phyloP scores from a whole-genome alignment of 2,113 vertebrate genomes.

The Neolamprologus hecqui region DNA sequence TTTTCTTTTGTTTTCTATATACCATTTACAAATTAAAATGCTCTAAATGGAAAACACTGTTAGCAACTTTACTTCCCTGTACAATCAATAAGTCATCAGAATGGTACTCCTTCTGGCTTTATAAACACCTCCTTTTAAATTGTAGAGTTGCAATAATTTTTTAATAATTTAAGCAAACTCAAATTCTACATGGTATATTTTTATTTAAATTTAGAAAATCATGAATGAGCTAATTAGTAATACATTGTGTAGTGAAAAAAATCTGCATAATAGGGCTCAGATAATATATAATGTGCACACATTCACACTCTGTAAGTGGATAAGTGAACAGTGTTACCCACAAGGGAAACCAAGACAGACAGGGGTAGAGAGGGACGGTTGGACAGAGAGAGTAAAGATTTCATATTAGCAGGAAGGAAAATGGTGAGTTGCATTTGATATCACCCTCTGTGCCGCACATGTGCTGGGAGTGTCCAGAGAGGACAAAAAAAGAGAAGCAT shows the following conservation, averaged over 20 bases:
- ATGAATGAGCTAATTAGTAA: not conserved
- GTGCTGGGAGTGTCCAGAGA: constrained; percentile 61
- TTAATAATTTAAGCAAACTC: not conserved
- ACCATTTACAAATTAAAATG: not conserved
- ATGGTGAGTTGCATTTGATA: constrained; percentile 73
- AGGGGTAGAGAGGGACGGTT: not conserved
- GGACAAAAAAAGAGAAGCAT: constrained; percentile 35
- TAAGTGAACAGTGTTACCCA: not conserved
- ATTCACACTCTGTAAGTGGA: not conserved
- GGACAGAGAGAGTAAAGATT: constrained; percentile 6
- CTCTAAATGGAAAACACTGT: not conserved
- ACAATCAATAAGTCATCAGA: not conserved
- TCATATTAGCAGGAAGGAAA: not conserved
- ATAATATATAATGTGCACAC: not conserved
- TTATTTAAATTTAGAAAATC: not conserved
- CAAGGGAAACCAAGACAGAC: not conserved
- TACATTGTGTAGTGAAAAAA: not conserved
- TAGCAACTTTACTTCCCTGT: not conserved
- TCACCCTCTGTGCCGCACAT: constrained; percentile 86
- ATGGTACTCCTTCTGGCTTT: not conserved
- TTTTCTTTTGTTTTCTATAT: not conserved
- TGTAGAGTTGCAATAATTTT: not conserved
- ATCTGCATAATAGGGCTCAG: not conserved
- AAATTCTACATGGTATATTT: not conserved
- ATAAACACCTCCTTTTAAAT: not conserved